These are phyloP conservation scores for Sinhomidia bicolor DNA, from an alignment of 2,888 invertebrate genomes.

Conservation along the genomic window DNA sequence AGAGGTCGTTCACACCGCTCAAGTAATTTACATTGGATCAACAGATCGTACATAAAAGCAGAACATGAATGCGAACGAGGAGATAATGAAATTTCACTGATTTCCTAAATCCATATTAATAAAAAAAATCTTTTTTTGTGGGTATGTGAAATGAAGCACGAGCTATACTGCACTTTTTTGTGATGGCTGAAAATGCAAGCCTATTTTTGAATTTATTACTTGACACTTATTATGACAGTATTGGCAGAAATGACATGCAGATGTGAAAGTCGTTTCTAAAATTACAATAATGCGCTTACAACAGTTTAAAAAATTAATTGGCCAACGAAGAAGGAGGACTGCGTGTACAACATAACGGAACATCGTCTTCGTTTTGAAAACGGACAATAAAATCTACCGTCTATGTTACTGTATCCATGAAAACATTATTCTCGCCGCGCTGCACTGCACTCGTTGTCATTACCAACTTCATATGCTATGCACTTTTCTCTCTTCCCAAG, in stretches of 20 bases:
- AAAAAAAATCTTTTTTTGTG: neutral
- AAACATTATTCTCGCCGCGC: too few species aligned
- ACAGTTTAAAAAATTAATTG: too few species aligned
- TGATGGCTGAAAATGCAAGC: too few species aligned
- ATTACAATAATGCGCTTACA: too few species aligned
- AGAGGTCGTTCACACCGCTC: conserved; percentile 20
- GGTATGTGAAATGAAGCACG: neutral
- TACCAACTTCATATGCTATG: neutral
- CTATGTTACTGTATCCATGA: conserved; percentile 11
- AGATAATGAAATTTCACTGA: conserved; percentile 33
- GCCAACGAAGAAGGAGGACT: too few species aligned
- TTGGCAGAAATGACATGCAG: too few species aligned
- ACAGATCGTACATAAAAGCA: neutral
- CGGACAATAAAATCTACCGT: neutral
- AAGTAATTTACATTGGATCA: neutral
- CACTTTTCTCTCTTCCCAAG: neutral
- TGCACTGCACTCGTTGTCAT: neutral
- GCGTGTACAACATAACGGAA: too few species aligned
- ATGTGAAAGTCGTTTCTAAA: too few species aligned
- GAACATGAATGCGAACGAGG: neutral
- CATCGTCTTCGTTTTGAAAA: neutral
- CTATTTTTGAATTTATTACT: too few species aligned
- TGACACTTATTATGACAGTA: too few species aligned
- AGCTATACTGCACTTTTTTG: too few species aligned
- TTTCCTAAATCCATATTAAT: conserved; percentile 50